Percentiles rank a stretch among this genome's conserved stretches.
phyloP scores from a whole-genome alignment of 2,888 invertebrate species.

The Acleris laterana region DNA sequence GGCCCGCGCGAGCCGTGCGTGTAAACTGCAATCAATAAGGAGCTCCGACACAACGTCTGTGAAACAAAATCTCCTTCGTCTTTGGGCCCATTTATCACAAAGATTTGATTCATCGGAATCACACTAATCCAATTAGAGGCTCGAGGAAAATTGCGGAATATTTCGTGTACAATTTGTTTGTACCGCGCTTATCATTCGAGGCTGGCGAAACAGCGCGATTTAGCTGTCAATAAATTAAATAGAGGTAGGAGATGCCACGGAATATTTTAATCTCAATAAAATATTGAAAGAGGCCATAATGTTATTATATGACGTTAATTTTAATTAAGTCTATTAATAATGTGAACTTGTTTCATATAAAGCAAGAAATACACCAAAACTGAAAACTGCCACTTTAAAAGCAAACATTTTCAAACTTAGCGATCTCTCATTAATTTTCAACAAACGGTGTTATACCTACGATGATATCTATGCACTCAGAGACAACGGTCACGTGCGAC shows the following conservation, averaged over 20 bases:
- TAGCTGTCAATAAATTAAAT: slow-evolving; percentile 30
- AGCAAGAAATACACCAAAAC: too few species aligned
- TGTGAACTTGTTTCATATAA: too few species aligned
- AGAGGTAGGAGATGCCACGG: background rate
- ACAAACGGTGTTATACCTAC: too few species aligned
- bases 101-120: slow-evolving; percentile 60
- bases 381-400: too few species aligned
- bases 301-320: too few species aligned
- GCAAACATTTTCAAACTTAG: too few species aligned
- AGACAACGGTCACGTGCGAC: too few species aligned
- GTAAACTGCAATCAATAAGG: slow-evolving; percentile 34
- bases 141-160: slow-evolving; percentile 30
- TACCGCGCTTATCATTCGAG: slow-evolving; percentile 32
- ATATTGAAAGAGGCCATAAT: too few species aligned
- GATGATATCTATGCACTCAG: too few species aligned
- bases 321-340: too few species aligned
- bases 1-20: slow-evolving; percentile 23
- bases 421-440: too few species aligned
- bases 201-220: slow-evolving; percentile 32
- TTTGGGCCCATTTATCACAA: slow-evolving; percentile 52
- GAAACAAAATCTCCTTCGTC: slow-evolving; percentile 43
- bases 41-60: slow-evolving; percentile 26
- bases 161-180: slow-evolving; percentile 34
- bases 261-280: too few species aligned
- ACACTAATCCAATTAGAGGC: slow-evolving; percentile 58